A percentile compares a stretch with the other conserved stretches of the same genome.
Conservation (phyloP, 2,797 vertebrate species). For the Coluber constrictor region DNA sequence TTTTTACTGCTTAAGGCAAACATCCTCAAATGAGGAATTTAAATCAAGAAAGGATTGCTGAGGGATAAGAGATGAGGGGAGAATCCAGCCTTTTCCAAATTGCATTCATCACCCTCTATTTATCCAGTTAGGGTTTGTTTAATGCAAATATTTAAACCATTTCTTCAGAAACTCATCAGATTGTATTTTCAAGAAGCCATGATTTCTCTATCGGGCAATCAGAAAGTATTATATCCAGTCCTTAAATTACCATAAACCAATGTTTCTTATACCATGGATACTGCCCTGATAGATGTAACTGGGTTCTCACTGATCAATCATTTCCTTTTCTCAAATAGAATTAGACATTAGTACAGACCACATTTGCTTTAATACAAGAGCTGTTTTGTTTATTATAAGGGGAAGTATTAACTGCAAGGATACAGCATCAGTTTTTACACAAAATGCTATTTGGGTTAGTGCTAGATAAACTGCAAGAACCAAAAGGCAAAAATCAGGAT, state of each 20-base stretch:
- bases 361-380: constrained; percentile 22
- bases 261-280: neutral
- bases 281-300: neutral
- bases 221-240: neutral
- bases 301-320: neutral
- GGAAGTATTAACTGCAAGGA: constrained; percentile 14
- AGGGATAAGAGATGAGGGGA: neutral
- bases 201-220: neutral
- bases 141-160: neutral
- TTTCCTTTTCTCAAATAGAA: neutral
- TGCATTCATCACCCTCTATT: neutral
- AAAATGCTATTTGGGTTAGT: constrained; percentile 13
- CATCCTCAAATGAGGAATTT: neutral
- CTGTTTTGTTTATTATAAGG: constrained; percentile 13
- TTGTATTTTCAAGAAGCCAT: neutral
- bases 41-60: neutral
- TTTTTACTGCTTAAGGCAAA: neutral
- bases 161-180: neutral
- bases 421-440: constrained; percentile 7
- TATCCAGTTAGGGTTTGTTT: neutral
- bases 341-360: constrained; percentile 20
- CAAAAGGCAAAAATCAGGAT: neutral
- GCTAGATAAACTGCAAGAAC: constrained; percentile 4
- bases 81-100: neutral
- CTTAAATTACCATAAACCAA: neutral